These are phyloP conservation scores for Agonopterix heracliana DNA, from an alignment of 2,888 invertebrate species.

Conservation along the genomic window DNA sequence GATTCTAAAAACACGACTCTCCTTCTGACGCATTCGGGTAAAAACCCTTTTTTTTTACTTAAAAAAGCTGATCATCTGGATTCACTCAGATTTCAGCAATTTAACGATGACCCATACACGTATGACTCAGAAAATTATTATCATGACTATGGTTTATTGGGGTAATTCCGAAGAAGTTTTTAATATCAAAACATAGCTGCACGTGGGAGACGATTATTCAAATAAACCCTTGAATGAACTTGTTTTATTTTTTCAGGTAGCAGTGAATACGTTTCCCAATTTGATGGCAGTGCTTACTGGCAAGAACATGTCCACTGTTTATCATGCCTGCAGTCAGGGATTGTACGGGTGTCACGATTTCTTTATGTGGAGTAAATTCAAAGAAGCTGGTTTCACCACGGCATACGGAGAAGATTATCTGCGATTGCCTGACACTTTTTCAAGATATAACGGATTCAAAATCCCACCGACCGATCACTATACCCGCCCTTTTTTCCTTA, in stretches of 20 bases:
- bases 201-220: too few relatives aligned
- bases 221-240: too few relatives aligned
- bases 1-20: too few relatives aligned
- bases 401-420: conserved; percentile 86
- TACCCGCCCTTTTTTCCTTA: conserved; percentile 82
- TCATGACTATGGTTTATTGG: too few relatives aligned
- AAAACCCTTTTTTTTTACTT: too few relatives aligned
- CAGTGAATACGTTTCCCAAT: conserved; percentile 93
- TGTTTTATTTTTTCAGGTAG: conserved; percentile 69
- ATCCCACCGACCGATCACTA: conserved; percentile 88
- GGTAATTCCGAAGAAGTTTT: too few relatives aligned
- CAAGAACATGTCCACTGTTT: conserved; percentile 63
- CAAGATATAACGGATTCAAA: conserved; percentile 76
- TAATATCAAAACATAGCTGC: too few relatives aligned
- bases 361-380: conserved; percentile 85
- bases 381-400: conserved; percentile 81
- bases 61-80: too few relatives aligned
- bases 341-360: conserved; percentile 80
- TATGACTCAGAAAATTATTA: too few relatives aligned
- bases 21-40: too few relatives aligned
- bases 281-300: conserved; percentile 88
- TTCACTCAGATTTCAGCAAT: too few relatives aligned
- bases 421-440: conserved; percentile 79
- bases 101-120: too few relatives aligned
- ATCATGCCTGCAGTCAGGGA: conserved; percentile 59